A percentile compares a stretch with the other conserved stretches of the same genome.
Conservation (phyloP, 2,888 invertebrate genomes). For the Coenonympha glycerion region DNA sequence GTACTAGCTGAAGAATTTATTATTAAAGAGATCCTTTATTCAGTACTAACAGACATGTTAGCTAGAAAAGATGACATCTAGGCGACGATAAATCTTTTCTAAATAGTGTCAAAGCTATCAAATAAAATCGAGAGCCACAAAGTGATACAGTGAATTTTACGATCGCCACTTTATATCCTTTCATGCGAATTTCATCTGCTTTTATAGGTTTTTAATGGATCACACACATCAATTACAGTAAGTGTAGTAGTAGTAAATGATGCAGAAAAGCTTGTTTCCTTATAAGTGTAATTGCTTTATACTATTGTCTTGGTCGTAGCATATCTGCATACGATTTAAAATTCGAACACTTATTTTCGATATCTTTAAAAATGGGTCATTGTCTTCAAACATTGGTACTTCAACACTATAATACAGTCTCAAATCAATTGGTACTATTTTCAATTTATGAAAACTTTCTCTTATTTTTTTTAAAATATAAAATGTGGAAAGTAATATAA, state of each 20-base stretch:
- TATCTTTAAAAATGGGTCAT: no score
- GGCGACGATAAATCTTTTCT: conserved; percentile 11
- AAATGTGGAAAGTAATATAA: no score
- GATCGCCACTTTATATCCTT: conserved; percentile 53
- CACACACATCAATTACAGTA: conserved; percentile 52
- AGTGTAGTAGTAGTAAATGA: conserved; percentile 43
- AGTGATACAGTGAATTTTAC: conserved; percentile 64
- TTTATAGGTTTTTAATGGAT: conserved; percentile 64
- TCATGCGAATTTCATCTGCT: conserved; percentile 64
- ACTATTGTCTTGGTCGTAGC: not conserved
- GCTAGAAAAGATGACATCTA: not conserved
- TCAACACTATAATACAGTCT: no score
- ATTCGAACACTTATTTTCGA: no score
- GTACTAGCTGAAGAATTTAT: not conserved
- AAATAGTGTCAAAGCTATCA: conserved; percentile 41
- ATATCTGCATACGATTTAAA: no score
- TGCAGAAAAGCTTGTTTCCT: conserved; percentile 30
- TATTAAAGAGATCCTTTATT: no score
- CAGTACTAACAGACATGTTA: not conserved
- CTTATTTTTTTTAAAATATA: no score
- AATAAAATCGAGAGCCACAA: conserved; percentile 55
- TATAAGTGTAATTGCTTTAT: not conserved
- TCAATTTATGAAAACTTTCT: no score
- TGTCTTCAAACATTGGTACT: no score
- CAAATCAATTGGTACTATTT: no score